A percentile compares a stretch with the other conserved stretches of the same genome.
Evolutionary conservation across 2,888 invertebrate species (phyloP).

Genomic region (Eristalis intricaria): DNA sequence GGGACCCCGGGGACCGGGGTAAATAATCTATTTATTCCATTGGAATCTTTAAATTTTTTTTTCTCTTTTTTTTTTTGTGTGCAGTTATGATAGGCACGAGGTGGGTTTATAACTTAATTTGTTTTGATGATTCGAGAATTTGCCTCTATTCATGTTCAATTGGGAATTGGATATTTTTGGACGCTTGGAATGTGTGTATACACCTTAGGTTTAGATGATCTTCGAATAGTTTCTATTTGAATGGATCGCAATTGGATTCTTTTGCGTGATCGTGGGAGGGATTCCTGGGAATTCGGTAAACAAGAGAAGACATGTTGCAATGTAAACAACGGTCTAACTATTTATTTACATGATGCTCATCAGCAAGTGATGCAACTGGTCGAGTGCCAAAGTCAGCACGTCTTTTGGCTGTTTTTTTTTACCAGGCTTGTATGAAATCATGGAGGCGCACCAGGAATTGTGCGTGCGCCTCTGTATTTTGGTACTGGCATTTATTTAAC

Average conservation of each 20-base stretch:
- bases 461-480: no score
- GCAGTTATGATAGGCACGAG: background rate
- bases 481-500: no score
- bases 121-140: background rate
- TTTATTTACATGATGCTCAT: no score
- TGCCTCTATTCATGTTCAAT: background rate
- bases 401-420: no score
- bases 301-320: background rate
- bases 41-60: constrained; percentile 1
- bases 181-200: background rate
- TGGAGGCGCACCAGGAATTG: no score
- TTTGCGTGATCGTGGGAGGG: background rate
- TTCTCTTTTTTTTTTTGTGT: background rate
- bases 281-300: background rate
- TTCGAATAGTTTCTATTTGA: no score
- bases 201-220: background rate
- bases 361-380: no score
- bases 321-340: no score
- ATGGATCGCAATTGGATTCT: no score
- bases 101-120: background rate
- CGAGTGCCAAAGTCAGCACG: no score
- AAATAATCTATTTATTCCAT: constrained; percentile 40
- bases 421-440: no score
- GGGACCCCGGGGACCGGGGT: constrained; percentile 5
- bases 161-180: background rate